Conservation (phyloP, 2,888 invertebrate genomes). For the Zygothrica quintamaculata region DNA sequence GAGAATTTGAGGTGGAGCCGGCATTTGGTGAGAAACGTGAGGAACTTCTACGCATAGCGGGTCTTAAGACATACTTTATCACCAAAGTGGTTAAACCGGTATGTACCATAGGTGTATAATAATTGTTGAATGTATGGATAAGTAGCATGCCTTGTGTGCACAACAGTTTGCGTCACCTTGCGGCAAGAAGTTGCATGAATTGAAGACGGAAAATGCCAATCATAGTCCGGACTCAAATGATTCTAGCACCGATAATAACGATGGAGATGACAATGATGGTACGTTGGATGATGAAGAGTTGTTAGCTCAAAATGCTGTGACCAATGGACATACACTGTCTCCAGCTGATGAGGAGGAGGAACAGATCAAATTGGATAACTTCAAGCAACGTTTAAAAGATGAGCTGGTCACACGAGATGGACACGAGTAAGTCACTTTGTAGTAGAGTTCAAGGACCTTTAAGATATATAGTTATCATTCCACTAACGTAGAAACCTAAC, state of each 20-base stretch:
- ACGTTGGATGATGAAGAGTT: slow-evolving; percentile 78
- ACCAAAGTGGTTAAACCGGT: slow-evolving; percentile 93
- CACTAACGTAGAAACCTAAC: slow-evolving; percentile 84
- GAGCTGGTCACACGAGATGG: slow-evolving; percentile 94
- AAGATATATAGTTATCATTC: neutral
- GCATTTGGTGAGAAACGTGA: slow-evolving; percentile 96
- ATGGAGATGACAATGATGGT: slow-evolving; percentile 64
- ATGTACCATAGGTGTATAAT: slow-evolving; percentile 80
- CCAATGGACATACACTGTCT: slow-evolving; percentile 59
- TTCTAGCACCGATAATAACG: slow-evolving; percentile 50
- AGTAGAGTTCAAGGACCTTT: neutral
- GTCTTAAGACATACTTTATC: slow-evolving; percentile 96
- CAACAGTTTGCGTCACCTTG: slow-evolving; percentile 79
- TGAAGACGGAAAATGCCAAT: slow-evolving; percentile 54
- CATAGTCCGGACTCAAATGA: slow-evolving; percentile 51
- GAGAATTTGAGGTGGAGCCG: slow-evolving; percentile 96
- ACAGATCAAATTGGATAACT: slow-evolving; percentile 87
- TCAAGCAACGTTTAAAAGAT: slow-evolving; percentile 91
- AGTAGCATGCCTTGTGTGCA: too few relatives aligned
- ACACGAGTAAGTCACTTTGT: slow-evolving; percentile 87
- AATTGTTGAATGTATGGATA: neutral
- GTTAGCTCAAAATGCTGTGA: slow-evolving; percentile 62
- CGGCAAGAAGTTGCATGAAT: slow-evolving; percentile 79
- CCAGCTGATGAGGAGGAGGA: slow-evolving; percentile 82
- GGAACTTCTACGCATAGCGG: slow-evolving; percentile 93